Conservation (phyloP, 2,797 vertebrate species). For the Sebastes elongatus region DNA sequence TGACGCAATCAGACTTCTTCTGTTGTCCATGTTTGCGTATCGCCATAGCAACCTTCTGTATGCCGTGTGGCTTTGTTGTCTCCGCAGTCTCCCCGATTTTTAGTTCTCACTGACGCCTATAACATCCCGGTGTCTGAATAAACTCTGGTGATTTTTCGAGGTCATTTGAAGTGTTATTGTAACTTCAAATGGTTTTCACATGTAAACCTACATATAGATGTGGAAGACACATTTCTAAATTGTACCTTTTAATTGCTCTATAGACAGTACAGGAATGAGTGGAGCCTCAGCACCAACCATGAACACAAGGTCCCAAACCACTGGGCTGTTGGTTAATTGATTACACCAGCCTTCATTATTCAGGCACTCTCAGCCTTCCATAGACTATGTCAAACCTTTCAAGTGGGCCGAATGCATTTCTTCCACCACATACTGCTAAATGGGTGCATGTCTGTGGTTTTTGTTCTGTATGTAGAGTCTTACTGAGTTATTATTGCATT, state of each 20-base stretch:
- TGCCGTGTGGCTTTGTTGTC: not conserved
- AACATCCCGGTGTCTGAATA: not conserved
- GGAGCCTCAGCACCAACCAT: not conserved
- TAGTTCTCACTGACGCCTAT: too few relatives aligned
- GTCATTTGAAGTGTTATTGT: not conserved
- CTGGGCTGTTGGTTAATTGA: slow-evolving; percentile 38
- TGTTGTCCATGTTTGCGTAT: not conserved
- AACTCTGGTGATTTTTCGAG: not conserved
- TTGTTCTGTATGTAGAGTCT: not conserved
- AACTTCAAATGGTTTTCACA: not conserved
- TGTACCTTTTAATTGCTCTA: not conserved
- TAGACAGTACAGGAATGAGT: not conserved
- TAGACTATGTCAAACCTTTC: slow-evolving; percentile 23
- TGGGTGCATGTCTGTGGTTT: not conserved
- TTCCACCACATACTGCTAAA: not conserved
- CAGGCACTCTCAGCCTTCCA: slow-evolving; percentile 12
- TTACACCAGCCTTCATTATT: slow-evolving; percentile 13
- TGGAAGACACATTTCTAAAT: not conserved
- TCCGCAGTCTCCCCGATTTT: not conserved
- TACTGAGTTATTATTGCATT: not conserved
- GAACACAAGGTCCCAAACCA: slow-evolving; percentile 8
- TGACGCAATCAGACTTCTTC: not conserved
- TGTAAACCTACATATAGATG: not conserved
- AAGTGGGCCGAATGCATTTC: not conserved
- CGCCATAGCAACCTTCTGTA: not conserved